phyloP scores from a whole-genome alignment of 2,888 invertebrate genomes.

The Papilio elwesi region DNA sequence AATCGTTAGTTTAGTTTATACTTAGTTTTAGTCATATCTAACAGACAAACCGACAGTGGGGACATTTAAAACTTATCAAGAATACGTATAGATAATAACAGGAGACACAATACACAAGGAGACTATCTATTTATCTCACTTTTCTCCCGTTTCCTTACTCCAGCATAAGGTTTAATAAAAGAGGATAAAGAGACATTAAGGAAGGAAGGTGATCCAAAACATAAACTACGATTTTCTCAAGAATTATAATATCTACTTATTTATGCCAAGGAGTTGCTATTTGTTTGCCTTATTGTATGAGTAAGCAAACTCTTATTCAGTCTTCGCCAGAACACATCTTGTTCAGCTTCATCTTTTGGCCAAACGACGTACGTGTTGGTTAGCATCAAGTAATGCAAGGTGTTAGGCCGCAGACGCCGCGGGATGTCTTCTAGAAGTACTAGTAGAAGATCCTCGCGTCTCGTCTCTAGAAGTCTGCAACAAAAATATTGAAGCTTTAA shows the following conservation, averaged over 20 bases:
- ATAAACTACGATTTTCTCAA: not conserved
- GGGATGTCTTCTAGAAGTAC: constrained; percentile 87
- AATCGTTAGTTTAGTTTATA: no score
- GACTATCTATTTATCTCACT: no score
- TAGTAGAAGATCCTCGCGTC: constrained; percentile 85
- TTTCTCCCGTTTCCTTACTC: no score
- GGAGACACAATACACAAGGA: no score
- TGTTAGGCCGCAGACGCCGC: constrained; percentile 83
- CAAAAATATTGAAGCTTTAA: not conserved
- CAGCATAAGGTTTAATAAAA: no score
- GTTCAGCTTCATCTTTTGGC: constrained; percentile 75
- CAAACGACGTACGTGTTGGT: constrained; percentile 89
- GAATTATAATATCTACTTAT: not conserved
- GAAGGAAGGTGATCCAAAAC: not conserved
- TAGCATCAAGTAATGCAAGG: constrained; percentile 86
- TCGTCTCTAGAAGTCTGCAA: constrained; percentile 84
- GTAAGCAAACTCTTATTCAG: constrained; percentile 67
- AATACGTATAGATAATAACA: no score
- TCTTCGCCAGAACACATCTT: constrained; percentile 73
- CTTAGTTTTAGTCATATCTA: no score
- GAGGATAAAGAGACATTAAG: not conserved
- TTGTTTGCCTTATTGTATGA: constrained; percentile 57
- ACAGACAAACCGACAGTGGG: no score
- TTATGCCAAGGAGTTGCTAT: constrained; percentile 65
- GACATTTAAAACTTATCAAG: no score